phyloP scores from a whole-genome alignment of 2,113 vertebrate genomes.

The Ondatra zibethicus region DNA sequence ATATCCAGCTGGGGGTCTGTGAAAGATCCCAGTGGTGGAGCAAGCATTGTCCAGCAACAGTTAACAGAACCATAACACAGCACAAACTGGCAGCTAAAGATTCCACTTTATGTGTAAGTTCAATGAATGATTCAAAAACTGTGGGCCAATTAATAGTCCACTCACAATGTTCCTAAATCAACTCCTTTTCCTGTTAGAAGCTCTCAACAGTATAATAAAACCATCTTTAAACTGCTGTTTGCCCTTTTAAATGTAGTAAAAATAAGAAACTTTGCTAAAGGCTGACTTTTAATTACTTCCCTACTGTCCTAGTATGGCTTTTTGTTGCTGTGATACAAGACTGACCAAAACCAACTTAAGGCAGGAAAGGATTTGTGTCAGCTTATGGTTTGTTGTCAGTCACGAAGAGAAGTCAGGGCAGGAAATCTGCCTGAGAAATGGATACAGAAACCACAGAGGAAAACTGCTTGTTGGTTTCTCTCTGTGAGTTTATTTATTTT shows the following conservation, averaged over 20 bases:
- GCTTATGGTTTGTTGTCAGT: neutral
- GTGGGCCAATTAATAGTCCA: neutral
- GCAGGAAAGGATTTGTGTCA: neutral
- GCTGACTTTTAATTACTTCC: neutral
- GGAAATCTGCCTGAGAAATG: neutral
- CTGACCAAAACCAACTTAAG: neutral
- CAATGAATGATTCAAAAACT: neutral
- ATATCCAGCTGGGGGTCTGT: neutral
- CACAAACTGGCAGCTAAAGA: neutral
- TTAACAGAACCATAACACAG: neutral
- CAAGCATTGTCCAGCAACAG: neutral
- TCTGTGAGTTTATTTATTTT: neutral
- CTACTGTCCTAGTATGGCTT: neutral
- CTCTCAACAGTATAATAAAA: neutral
- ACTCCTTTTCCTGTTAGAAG: neutral
- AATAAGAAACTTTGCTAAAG: neutral
- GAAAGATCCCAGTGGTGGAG: neutral
- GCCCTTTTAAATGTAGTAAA: neutral
- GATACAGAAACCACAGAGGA: no score
- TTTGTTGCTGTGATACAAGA: neutral
- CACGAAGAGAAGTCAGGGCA: neutral
- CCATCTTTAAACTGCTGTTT: neutral
- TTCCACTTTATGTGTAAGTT: conserved; percentile 9
- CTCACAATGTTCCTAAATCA: conserved; percentile 19
- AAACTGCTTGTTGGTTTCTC: neutral